phyloP scores from a whole-genome alignment of 2,113 vertebrate genomes.

The Neotoma lepida region DNA sequence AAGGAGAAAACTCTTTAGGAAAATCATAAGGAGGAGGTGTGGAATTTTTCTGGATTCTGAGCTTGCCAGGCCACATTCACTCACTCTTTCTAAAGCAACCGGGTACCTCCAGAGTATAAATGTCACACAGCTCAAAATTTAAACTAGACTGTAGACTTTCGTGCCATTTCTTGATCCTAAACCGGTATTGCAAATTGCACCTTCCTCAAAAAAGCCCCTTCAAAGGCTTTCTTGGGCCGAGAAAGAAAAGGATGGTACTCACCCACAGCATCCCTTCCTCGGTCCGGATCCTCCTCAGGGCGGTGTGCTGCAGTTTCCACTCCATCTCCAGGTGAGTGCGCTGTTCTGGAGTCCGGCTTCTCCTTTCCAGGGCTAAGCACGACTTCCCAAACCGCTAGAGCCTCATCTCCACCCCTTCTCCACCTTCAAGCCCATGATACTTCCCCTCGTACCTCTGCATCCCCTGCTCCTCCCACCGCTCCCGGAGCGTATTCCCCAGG shows the following conservation, averaged over 20 bases:
- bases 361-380: background rate
- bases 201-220: background rate
- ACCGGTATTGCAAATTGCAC: background rate
- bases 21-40: background rate
- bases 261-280: constrained; percentile 79
- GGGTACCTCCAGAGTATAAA: background rate
- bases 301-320: constrained; percentile 51
- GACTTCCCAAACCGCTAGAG: background rate
- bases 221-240: background rate
- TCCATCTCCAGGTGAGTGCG: constrained; percentile 25
- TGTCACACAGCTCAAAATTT: background rate
- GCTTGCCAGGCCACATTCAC: background rate
- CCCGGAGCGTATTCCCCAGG: background rate
- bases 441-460: background rate
- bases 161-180: background rate
- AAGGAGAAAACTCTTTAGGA: background rate
- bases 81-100: background rate
- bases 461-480: background rate
- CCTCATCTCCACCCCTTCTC: background rate
- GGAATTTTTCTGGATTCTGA: background rate
- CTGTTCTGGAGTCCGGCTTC: background rate
- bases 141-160: background rate
- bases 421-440: background rate
- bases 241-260: background rate
- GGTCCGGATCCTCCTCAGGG: constrained; percentile 42